Evolutionary conservation across 2,113 vertebrate species (phyloP), one percentile per base, ranked within the genome.

Genomic region (Neolamprologus kungweensis): DNA sequence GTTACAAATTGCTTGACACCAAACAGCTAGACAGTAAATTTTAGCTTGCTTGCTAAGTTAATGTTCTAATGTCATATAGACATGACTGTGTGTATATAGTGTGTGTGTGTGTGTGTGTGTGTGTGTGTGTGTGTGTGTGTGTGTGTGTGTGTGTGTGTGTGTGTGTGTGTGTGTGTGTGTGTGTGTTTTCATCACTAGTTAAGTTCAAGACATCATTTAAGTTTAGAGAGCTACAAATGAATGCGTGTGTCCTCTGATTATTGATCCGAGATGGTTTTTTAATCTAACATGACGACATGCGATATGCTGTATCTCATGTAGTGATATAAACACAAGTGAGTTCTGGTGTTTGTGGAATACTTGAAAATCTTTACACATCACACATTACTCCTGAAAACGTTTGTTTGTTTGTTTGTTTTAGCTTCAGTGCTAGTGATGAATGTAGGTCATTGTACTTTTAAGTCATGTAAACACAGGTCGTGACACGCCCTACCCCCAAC

Each of bases 11-110:
- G 40, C 40, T 47, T 73, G 13, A 45, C 13, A 45, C 8, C 21
- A 45, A 45, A n/a, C 13, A 73, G 40, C 68, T 47, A 28, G 21
- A 17, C 23, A 26, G 14, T 45, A 45, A 0, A 73, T 17, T 7
- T 14, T 17, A 28, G 14, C 68, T 45, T 45, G 21, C 21, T 45
- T 16, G 40, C 58, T 12, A 35, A 63, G 57, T 31, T 58, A 58
- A 58, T 58, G 23, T 58, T 58, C 21, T 73, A 47, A 73, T 47
- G 68, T 75, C 68, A 47, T 47, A 47, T 10, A 73, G 7, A 75
- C 40, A 45, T 17, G 37, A 45, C 4, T 51, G 33, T 26, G 51
- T 33, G 51, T 40, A 16, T 42, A 0, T 26, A 71, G 13, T 23
- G 63, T 40, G 21, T 16, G 55, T 57, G 54, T 26, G 5, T 47